These are phyloP conservation scores for Drosophila mayaguana DNA, from an alignment of 2,888 invertebrate species.

Conservation along the genomic window DNA sequence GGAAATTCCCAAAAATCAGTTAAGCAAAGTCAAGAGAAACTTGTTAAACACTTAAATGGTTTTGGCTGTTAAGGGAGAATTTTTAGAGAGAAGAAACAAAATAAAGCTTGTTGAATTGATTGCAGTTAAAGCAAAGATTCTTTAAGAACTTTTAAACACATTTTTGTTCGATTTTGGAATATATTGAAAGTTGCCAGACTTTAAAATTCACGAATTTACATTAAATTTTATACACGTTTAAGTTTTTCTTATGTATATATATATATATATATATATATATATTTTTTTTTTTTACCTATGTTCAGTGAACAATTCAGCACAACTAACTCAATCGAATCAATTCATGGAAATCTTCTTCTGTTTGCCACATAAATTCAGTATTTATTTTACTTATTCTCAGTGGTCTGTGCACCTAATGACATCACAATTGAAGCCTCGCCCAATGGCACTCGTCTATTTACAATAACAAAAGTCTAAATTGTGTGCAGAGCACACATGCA, in stretches of 20 bases:
- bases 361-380: not conserved
- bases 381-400: not conserved
- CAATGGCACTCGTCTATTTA: constrained; percentile 1
- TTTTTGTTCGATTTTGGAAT: not conserved
- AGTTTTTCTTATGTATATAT: too few species aligned
- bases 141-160: not conserved
- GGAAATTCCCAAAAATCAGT: constrained; percentile 16
- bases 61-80: not conserved
- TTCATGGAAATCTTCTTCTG: not conserved
- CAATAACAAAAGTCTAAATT: constrained; percentile 27
- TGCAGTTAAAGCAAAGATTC: not conserved
- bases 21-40: constrained; percentile 5
- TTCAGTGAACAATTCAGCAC: not conserved
- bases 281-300: not conserved
- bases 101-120: not conserved
- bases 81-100: not conserved
- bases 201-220: not conserved
- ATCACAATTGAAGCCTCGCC: not conserved
- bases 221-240: too few species aligned
- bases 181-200: not conserved
- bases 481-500: constrained; percentile 30
- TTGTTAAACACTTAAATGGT: not conserved
- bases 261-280: too few species aligned
- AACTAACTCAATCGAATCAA: not conserved
- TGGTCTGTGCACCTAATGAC: not conserved